Evolutionary conservation across 53 echinoderm and acorn worm genomes (phyloP).

Genomic region (Crossaster papposus): DNA sequence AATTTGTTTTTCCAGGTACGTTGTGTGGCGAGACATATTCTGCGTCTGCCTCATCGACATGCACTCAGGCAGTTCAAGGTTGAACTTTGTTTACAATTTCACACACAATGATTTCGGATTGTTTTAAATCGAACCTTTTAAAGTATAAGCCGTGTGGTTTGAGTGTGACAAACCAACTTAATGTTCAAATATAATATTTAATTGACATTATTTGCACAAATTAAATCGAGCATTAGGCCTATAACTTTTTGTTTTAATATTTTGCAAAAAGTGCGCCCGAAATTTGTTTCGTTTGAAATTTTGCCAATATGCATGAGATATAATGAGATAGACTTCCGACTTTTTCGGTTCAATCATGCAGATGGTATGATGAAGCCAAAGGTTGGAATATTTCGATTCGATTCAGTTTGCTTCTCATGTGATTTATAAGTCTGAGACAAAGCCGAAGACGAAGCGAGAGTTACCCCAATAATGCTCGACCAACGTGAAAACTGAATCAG

Average conservation of each 20-base stretch:
- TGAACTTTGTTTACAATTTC: slow-evolving; percentile 20
- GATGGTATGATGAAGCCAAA: too few relatives aligned
- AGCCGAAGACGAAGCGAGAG: too few relatives aligned
- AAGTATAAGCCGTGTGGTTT: neutral
- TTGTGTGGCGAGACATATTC: slow-evolving; percentile 11
- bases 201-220: too few relatives aligned
- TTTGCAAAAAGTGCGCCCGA: too few relatives aligned
- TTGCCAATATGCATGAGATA: too few relatives aligned
- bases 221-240: neutral
- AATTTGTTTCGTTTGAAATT: too few relatives aligned
- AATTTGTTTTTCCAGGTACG: slow-evolving; percentile 41
- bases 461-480: neutral
- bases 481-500: slow-evolving; percentile 17
- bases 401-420: too few relatives aligned
- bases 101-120: slow-evolving; percentile 4
- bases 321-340: too few relatives aligned
- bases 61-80: slow-evolving; percentile 4
- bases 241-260: neutral
- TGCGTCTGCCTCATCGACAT: slow-evolving; percentile 3
- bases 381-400: too few relatives aligned
- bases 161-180: neutral
- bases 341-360: too few relatives aligned
- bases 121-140: neutral
- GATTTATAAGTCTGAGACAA: too few relatives aligned
- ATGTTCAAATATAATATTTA: neutral